Percentiles rank a stretch among this genome's conserved stretches.
These are phyloP conservation scores for Phalera bucephala DNA, from an alignment of 2,888 invertebrate species.

Conservation along the genomic window DNA sequence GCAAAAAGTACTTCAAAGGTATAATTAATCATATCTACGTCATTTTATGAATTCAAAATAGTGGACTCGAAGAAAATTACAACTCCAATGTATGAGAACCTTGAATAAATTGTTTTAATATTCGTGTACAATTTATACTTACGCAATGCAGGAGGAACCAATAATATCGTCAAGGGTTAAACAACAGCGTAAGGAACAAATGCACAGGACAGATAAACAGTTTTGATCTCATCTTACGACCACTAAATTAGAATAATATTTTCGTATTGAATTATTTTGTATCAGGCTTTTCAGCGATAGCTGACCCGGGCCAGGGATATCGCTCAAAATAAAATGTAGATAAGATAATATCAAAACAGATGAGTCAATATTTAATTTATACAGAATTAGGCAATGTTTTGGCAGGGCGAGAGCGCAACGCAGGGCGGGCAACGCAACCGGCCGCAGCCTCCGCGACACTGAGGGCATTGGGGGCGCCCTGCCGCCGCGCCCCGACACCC, in stretches of 20 bases:
- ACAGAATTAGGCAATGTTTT: constrained; percentile 51
- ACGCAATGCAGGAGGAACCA: constrained; percentile 31
- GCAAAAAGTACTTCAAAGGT: too few species aligned
- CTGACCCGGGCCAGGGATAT: background rate
- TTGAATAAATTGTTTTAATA: too few species aligned
- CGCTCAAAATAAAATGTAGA: constrained; percentile 1
- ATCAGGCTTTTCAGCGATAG: background rate
- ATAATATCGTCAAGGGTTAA: constrained; percentile 16
- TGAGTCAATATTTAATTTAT: constrained; percentile 33
- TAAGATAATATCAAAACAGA: constrained; percentile 25
- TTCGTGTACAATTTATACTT: constrained; percentile 28
- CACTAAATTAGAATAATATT: constrained; percentile 41
- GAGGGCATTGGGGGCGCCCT: constrained; percentile 47
- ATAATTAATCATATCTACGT: too few species aligned
- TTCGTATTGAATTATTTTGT: constrained; percentile 3
- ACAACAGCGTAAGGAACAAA: constrained; percentile 22
- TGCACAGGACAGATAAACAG: constrained; percentile 44
- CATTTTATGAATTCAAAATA: too few species aligned
- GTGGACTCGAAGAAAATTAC: too few species aligned
- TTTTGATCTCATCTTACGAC: constrained; percentile 36
- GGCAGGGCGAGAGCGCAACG: constrained; percentile 42
- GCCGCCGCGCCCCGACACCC: constrained; percentile 36
- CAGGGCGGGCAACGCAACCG: constrained; percentile 64
- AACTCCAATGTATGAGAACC: too few species aligned
- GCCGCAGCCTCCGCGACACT: constrained; percentile 82